These are phyloP conservation scores for Vultur gryphus DNA, from an alignment of 2,797 vertebrate species.

Conservation along the genomic window DNA sequence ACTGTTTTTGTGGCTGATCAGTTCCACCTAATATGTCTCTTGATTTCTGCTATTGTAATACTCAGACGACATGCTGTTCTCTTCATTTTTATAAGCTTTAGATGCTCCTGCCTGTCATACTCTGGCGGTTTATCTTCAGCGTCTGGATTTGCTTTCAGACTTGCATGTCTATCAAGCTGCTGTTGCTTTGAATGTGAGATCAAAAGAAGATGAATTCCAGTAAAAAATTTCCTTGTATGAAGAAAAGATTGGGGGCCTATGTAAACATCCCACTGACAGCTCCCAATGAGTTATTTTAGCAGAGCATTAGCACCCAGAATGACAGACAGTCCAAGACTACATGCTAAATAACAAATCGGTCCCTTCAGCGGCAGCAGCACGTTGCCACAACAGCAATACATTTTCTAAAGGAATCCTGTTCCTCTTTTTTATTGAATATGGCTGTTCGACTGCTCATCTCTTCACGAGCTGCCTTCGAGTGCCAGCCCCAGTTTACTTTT, in stretches of 20 bases:
- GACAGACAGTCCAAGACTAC: slow-evolving; percentile 80
- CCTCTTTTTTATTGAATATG: slow-evolving; percentile 61
- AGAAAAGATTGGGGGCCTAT: slow-evolving; percentile 83
- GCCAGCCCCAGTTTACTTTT: slow-evolving; percentile 60
- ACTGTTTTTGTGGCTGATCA: slow-evolving; percentile 86
- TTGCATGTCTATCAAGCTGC: slow-evolving; percentile 87
- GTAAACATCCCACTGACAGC: slow-evolving; percentile 88
- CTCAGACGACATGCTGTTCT: slow-evolving; percentile 82
- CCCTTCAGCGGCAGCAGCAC: slow-evolving; percentile 64
- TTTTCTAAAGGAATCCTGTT: slow-evolving; percentile 69
- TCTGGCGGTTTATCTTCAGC: slow-evolving; percentile 85
- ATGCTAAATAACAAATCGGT: slow-evolving; percentile 83
- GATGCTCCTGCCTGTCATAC: slow-evolving; percentile 87
- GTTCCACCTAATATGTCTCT: slow-evolving; percentile 88
- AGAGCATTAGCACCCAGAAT: slow-evolving; percentile 82
- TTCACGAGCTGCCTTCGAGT: slow-evolving; percentile 54
- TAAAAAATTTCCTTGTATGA: slow-evolving; percentile 80
- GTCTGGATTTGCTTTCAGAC: slow-evolving; percentile 88
- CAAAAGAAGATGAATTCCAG: slow-evolving; percentile 90
- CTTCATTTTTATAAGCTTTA: slow-evolving; percentile 83
- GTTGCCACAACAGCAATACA: slow-evolving; percentile 72
- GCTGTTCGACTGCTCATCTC: slow-evolving; percentile 64
- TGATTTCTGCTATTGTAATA: slow-evolving; percentile 86
- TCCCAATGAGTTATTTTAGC: slow-evolving; percentile 87
- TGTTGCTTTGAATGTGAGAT: slow-evolving; percentile 91